Evolutionary conservation across 2,113 vertebrate genomes (phyloP).

Genomic region (Myrmophylax atrothorax): DNA sequence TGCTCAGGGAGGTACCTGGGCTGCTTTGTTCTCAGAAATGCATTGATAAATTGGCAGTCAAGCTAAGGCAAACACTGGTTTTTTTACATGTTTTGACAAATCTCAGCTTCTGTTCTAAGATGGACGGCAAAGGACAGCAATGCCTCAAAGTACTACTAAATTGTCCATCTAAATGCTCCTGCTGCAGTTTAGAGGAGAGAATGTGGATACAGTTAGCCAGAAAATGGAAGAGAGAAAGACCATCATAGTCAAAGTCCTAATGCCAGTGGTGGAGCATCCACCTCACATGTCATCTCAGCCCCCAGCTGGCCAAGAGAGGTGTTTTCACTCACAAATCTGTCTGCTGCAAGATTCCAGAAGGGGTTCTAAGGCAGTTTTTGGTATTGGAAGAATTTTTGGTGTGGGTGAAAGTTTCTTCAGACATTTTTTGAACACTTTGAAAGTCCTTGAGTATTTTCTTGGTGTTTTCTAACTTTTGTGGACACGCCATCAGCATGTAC

Average conservation of each 20-base stretch:
- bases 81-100: neutral
- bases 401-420: neutral
- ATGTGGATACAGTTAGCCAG: neutral
- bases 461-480: neutral
- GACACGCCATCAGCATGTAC: neutral
- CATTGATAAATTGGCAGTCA: neutral
- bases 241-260: neutral
- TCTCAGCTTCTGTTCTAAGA: neutral
- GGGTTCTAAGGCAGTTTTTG: neutral
- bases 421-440: neutral
- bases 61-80: neutral
- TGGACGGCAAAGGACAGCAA: neutral
- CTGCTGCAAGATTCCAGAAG: neutral
- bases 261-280: neutral
- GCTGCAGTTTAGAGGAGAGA: neutral
- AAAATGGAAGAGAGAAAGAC: neutral
- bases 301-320: neutral
- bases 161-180: neutral
- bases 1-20: constrained; percentile 35
- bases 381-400: neutral
- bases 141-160: neutral
- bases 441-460: neutral
- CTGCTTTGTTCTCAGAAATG: constrained; percentile 40
- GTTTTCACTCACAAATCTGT: neutral
- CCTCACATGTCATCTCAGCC: neutral